These are phyloP conservation scores for Hydrocynus forskahlii DNA, from an alignment of 2,797 vertebrate genomes.

Conservation along the genomic window DNA sequence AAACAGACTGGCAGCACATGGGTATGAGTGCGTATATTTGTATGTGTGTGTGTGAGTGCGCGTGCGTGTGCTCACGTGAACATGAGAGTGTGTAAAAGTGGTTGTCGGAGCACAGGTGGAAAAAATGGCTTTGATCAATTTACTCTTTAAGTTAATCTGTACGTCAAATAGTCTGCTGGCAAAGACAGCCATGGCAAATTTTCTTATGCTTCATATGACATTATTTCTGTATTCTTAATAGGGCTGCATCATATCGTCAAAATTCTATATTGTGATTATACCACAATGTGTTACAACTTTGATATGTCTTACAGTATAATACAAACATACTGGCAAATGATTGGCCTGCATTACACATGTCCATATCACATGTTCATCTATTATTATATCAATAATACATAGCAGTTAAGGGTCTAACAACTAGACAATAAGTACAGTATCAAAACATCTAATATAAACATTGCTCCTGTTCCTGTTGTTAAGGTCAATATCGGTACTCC, in stretches of 20 bases:
- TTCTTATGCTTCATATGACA: not conserved
- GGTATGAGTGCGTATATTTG: conserved; percentile 4
- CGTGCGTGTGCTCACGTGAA: not conserved
- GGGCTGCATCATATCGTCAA: not conserved
- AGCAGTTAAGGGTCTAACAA: too few species aligned
- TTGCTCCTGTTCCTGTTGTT: too few species aligned
- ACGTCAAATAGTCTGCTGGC: not conserved
- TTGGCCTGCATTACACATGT: too few species aligned
- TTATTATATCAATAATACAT: too few species aligned
- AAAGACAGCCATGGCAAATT: not conserved
- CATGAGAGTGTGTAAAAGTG: not conserved
- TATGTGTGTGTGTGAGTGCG: not conserved
- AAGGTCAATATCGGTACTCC: too few species aligned
- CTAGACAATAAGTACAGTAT: too few species aligned
- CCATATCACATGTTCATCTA: too few species aligned
- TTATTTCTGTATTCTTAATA: not conserved
- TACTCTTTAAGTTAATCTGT: not conserved
- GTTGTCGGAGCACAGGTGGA: not conserved
- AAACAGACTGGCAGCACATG: conserved; percentile 76
- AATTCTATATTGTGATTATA: not conserved
- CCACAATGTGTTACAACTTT: too few species aligned
- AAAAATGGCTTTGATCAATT: not conserved
- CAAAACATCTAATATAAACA: too few species aligned
- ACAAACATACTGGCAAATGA: too few species aligned
- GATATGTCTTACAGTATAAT: too few species aligned